Percentiles rank a stretch among this genome's conserved stretches.
Conservation (phyloP, 2,888 invertebrate species). For the Papilio elwesi region DNA sequence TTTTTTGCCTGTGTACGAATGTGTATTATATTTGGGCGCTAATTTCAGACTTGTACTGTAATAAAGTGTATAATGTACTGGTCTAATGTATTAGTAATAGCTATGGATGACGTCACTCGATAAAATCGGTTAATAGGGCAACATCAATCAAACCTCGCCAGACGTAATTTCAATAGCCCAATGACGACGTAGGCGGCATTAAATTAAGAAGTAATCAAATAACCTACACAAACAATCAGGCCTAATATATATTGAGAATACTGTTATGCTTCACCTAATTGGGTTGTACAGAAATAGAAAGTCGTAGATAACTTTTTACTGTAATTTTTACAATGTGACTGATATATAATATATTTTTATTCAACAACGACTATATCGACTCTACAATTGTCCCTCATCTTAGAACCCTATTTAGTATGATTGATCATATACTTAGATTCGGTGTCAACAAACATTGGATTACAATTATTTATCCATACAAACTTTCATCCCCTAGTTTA, state of each 20-base stretch:
- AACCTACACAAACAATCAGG: not conserved
- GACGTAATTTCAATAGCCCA: conserved; percentile 15
- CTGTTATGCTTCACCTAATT: not conserved
- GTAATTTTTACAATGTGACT: not conserved
- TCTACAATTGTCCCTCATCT: no score
- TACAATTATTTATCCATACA: no score
- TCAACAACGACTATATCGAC: no score
- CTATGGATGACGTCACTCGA: conserved; percentile 19
- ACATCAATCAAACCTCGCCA: conserved; percentile 27
- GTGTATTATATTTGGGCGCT: no score
- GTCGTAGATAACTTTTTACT: not conserved
- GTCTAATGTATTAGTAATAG: conserved; percentile 7
- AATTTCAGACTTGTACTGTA: not conserved
- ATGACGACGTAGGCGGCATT: conserved; percentile 11
- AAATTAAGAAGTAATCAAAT: conserved; percentile 12
- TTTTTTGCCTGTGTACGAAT: no score
- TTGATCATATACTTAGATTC: no score
- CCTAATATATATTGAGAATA: not conserved
- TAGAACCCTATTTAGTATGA: no score
- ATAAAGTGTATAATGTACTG: not conserved
- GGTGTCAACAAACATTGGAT: no score
- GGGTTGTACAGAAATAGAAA: not conserved
- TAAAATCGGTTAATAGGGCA: conserved; percentile 20
- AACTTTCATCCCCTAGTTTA: no score
- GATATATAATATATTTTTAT: no score